Percentiles rank a stretch among this genome's conserved stretches.
Conservation (phyloP, 23 tunicate species). For the Phallusia fumigata region DNA sequence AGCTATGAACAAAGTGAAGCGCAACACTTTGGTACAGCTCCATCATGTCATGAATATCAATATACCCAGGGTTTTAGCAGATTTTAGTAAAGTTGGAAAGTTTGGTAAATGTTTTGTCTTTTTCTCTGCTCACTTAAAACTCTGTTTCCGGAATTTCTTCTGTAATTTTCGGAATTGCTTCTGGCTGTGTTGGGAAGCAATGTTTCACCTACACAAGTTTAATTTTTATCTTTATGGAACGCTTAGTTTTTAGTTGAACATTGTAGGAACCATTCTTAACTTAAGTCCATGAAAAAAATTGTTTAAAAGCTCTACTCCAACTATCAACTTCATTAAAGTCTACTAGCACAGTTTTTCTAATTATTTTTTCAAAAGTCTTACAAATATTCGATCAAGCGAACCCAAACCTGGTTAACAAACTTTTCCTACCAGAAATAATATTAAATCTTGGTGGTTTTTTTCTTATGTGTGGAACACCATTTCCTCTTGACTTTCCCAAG, state of each 20-base stretch:
- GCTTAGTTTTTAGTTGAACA: too few relatives aligned
- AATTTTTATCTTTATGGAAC: not conserved
- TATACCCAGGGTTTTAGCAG: not conserved
- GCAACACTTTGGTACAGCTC: too few relatives aligned
- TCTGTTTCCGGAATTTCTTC: slow-evolving; percentile 48
- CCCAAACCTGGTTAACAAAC: not conserved
- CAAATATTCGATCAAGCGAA: too few relatives aligned
- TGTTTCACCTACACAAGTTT: slow-evolving; percentile 33
- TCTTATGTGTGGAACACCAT: slow-evolving; percentile 47
- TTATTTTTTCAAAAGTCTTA: too few relatives aligned
- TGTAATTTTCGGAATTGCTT: not conserved
- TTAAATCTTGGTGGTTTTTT: slow-evolving; percentile 57
- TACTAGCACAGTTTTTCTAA: too few relatives aligned
- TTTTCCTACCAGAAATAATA: slow-evolving; percentile 52
- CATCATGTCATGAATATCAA: too few relatives aligned
- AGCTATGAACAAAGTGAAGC: too few relatives aligned
- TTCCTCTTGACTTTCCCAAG: slow-evolving; percentile 46
- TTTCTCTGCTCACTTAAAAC: slow-evolving; percentile 31
- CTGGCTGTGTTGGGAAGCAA: not conserved
- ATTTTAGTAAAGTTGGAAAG: slow-evolving; percentile 41
- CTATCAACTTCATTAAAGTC: too few relatives aligned
- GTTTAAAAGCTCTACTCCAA: too few relatives aligned
- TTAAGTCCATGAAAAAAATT: too few relatives aligned
- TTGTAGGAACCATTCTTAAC: too few relatives aligned
- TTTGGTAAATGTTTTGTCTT: slow-evolving; percentile 20